Evolutionary conservation across 2,888 invertebrate species (phyloP), one percentile per base, ranked within the genome.

Genomic region (Acrobasis suavella): DNA sequence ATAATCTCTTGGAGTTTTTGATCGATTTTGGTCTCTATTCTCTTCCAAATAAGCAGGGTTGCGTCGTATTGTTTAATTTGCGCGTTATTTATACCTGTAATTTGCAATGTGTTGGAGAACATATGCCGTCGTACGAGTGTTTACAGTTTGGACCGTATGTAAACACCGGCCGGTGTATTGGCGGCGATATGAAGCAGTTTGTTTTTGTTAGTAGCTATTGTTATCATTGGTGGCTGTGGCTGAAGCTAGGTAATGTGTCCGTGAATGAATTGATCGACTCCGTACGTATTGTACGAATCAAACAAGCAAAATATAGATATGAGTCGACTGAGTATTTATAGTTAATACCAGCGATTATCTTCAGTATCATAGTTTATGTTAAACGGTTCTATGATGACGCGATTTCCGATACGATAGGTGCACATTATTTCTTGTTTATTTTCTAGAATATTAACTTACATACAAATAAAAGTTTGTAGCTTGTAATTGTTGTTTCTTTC

Each of bases 171-270:
- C 54, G 64, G 65, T 66, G 68, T 65, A 58, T 61, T 64, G 63
- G 65, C 55, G 64, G 65, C 69, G 76, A 78, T 75, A 74, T 72
- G 70, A 75, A 72, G 66, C 77, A 72, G 73, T 72, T 74, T 83
- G 80, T 83, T 82, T 81, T 82, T 76, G 74, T 79, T 81, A 77
- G 72, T 71, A 73, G 69, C 67, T 70, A 72, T 80, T 82, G 80
- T 78, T 81, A 76, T 80, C 76, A 75, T 77, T 82, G 67, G 69
- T 63, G 63, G 69, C 72, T 76, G 71, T 62, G 63, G 69, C 72
- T 76, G 71, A 74, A 74, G 72, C 74, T 75, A 75, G 77, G 75
- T 80, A 76, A 77, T 76, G 64, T 65, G 67, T 56, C 52, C 58
- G 65, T 72, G 72, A 74, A 74, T 74, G 17, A 67, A 72, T 75